Evolutionary conservation across 2,888 invertebrate species (phyloP).

Genomic region (Eubasilissa splendida): DNA sequence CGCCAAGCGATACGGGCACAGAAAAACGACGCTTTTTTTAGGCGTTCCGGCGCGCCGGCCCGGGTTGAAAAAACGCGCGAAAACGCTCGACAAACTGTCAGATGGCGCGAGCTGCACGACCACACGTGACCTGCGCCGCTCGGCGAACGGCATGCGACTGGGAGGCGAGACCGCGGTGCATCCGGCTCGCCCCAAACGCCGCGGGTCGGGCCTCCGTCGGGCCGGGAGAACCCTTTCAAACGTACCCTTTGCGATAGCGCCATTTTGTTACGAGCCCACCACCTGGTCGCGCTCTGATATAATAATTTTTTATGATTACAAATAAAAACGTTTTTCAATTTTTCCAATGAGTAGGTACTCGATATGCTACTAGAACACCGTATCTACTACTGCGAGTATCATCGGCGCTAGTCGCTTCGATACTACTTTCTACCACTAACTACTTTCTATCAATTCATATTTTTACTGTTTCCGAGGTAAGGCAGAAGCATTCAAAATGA

Average conservation of each 20-base stretch:
- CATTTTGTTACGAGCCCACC: conserved; percentile 20
- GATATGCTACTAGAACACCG: too few relatives aligned
- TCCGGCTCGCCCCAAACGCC: conserved; percentile 10
- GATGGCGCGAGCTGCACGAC: not conserved
- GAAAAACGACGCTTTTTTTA: conserved; percentile 33
- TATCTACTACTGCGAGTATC: too few relatives aligned
- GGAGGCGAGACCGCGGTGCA: not conserved
- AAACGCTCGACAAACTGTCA: conserved; percentile 26
- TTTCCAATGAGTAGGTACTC: not conserved
- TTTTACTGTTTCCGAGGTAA: too few relatives aligned
- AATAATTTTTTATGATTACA: too few relatives aligned
- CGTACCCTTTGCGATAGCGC: not conserved
- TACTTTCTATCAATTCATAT: too few relatives aligned
- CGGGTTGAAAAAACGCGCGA: conserved; percentile 16
- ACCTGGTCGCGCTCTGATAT: conserved; percentile 4
- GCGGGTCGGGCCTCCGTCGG: not conserved
- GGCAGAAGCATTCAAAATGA: too few relatives aligned
- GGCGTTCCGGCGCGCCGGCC: conserved; percentile 36
- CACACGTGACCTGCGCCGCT: not conserved
- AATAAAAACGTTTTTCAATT: not conserved
- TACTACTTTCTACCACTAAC: too few relatives aligned
- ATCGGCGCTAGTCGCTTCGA: too few relatives aligned
- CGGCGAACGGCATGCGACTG: conserved; percentile 34
- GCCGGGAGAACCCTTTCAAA: conserved; percentile 3
- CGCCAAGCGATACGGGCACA: conserved; percentile 6